Evolutionary conservation across 2,113 vertebrate genomes (phyloP).

Genomic region (Pristiophorus japonicus): DNA sequence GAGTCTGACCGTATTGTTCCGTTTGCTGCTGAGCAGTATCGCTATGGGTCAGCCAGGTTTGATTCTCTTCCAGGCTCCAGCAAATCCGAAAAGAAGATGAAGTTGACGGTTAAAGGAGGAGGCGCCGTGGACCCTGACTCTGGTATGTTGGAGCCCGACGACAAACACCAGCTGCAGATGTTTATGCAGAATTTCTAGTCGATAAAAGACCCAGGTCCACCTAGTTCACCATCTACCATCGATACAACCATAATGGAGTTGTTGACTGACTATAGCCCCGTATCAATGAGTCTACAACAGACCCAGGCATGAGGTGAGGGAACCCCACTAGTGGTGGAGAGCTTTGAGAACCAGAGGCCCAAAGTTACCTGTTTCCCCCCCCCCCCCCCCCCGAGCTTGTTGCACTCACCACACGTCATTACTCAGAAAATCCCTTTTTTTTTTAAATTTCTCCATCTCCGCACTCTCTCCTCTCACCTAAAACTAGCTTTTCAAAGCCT

Average conservation of each 20-base stretch:
- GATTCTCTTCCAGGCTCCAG: slow-evolving; percentile 61
- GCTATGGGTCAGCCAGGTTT: neutral
- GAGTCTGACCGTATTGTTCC: neutral
- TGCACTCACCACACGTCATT: neutral
- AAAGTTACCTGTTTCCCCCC: neutral
- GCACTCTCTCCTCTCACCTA: too few relatives aligned
- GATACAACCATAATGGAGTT: neutral
- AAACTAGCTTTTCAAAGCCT: too few relatives aligned
- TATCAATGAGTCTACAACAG: neutral
- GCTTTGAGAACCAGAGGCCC: neutral
- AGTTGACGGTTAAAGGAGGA: slow-evolving; percentile 93
- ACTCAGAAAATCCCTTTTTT: neutral
- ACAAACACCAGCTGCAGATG: neutral
- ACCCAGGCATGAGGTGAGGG: neutral
- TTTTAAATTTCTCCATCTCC: too few relatives aligned
- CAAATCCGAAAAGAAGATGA: slow-evolving; percentile 92
- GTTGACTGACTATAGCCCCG: neutral
- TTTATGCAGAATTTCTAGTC: neutral
- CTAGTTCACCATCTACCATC: too few relatives aligned
- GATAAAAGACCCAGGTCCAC: too few relatives aligned
- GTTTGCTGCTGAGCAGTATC: too few relatives aligned
- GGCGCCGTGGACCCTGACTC: slow-evolving; percentile 94
- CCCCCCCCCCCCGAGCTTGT: neutral
- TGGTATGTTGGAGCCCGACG: slow-evolving; percentile 56
- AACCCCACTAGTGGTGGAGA: neutral